These are phyloP conservation scores for Neolamprologus kungweensis DNA, from an alignment of 2,113 vertebrate genomes.

Conservation along the genomic window DNA sequence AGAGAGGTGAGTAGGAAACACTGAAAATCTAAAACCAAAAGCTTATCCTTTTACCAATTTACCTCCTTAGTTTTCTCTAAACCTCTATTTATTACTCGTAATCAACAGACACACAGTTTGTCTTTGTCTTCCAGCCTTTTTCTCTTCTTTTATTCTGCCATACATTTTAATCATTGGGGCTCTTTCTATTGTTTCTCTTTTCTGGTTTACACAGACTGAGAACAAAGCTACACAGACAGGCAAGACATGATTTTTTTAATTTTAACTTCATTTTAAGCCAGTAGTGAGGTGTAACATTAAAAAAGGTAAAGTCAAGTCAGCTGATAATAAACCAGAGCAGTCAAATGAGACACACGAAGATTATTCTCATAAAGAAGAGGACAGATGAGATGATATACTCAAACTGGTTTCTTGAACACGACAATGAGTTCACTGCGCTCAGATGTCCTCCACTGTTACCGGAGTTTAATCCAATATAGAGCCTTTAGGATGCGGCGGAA, in stretches of 20 bases:
- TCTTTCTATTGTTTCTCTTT: neutral
- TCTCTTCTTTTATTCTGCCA: neutral
- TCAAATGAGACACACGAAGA: neutral
- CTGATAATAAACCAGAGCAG: neutral
- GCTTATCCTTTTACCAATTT: neutral
- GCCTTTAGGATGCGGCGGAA: neutral
- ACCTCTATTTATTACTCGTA: neutral
- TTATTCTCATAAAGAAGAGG: neutral
- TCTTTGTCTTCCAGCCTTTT: neutral
- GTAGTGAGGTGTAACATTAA: neutral
- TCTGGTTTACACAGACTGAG: neutral
- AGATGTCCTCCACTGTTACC: neutral
- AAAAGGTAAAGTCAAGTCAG: neutral
- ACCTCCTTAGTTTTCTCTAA: neutral
- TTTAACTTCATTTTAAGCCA: neutral
- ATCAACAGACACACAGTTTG: neutral
- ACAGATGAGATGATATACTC: neutral
- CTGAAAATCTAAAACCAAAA: neutral
- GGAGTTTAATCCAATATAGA: neutral
- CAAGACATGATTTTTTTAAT: neutral
- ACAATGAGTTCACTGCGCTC: rapidly evolving
- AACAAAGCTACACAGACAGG: neutral
- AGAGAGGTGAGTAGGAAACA: neutral
- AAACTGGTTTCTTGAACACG: neutral
- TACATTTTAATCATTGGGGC: neutral